Evolutionary conservation across 2,113 vertebrate species (phyloP), one percentile per base, ranked within the genome.

Genomic region (Cyprinodon tularosa): DNA sequence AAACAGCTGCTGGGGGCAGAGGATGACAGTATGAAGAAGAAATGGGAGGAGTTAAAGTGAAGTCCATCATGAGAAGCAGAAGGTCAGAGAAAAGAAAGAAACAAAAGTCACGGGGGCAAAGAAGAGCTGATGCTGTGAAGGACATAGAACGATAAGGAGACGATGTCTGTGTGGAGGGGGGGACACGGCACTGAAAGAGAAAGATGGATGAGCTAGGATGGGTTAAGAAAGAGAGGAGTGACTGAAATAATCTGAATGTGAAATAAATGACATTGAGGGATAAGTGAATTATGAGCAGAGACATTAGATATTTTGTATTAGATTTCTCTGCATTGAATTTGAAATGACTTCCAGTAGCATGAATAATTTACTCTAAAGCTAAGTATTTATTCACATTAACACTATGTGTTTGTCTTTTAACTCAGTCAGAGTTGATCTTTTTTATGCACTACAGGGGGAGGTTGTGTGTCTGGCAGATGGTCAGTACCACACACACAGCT

Each of bases 391-490:
- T 1, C 29, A 62, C 22, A 0, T 76, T 48, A 80, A 72, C 77
- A 77, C 39, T 62, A 13, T 42, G 44, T 57, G 66, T 83, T 65
- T 84, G 84, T 73, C 71, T 77, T 77, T 81, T 61, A 71, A 50
- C 67, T 77, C 63, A 61, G 74, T 80, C 78, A 83, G 77, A 80
- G 83, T 86, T 60, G 3, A 39, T 76, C 76, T 83, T 29, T 84
- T 84, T 86, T 86, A 83, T 66, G 20, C 37, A 83, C 68, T 61
- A 62, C 71, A 74, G 86, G 82, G 42, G 77, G 45, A 66, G 72
- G 68, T 79, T 84, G 72, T 86, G 83, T 78, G 84, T 87, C 77
- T 86, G 84, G 80, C 92, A 92, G 90, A 93, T 91, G 90, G 89
- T 84, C 77, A 68, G 86, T 81, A 78, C 85, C 86, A 88, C 84